Base-by-base conservation (phyloP, 1,140 invertebrate genomes). In the Mycetomoellerius zeteki region DNA sequence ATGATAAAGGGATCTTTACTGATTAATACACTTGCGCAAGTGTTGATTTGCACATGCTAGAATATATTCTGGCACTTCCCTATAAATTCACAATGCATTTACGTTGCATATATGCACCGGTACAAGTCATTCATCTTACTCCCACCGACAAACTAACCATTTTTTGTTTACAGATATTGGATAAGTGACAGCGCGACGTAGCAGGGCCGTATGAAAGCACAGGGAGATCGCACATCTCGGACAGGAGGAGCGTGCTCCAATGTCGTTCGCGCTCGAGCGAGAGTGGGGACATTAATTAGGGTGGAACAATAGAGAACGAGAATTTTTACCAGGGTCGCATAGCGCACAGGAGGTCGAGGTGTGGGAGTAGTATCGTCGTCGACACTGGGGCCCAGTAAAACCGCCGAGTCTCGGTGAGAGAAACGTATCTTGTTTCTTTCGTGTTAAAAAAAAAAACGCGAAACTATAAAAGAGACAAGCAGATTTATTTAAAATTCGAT, bases 81-180 rank as follows among this genome's bases (percentile, higher is more conserved):
- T 69, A 24, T 27, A 30, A 71, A 72, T 82, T 82, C 24, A 19
- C 52, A 27, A 12, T 21, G n/a, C n/a, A 37, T 81, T 81, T 19
- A n/a, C 67, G 21, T 27, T 58, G 65, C 78, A 54, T 21, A 21
- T 50, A 47, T 27, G 64, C 33, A 30, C 12, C 37, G 16, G 27
- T 3, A 54, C 21, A 47, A 19, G 78, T 73, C 89, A 90, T 90
- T 90, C 89, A 86, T 90, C 89, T 90, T 88, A 60, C 88, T 76
- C 56, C 30, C 21, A 21, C 19, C 30, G 62, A 86, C 75, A 91
- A 93, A 93, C 92, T 93, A 92, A 92, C 91, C 92, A 93, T 94
- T 95, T 95, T 95, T 95, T 95, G 93, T 94, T 95, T 94, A 93
- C 94, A 94, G 93, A 95, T 95, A 95, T 95, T 95, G 94, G 94